Base-by-base conservation (phyloP, 2,797 vertebrate species). In the Spizella passerina region DNA sequence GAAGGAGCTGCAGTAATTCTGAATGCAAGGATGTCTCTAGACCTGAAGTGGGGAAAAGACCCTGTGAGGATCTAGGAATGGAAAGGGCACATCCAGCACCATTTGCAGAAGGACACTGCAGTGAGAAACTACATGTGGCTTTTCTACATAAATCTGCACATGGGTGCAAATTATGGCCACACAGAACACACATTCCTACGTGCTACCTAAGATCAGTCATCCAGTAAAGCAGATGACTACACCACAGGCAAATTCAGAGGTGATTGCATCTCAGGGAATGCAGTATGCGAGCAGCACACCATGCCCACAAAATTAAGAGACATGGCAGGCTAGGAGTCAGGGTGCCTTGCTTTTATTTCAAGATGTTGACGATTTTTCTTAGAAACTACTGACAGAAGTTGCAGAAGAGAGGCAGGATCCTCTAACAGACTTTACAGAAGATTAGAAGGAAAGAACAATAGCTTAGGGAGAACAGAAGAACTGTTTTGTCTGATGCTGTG, bases 371-470 rank as follows among this genome's bases (percentile, higher is more conserved):
- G 2, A 2, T 9, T 68, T 59, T 59, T 82, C 66, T 82, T 29
- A 88, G 64, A 78, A 93, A 80, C 1, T 9, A 52, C 10, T 68
- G 44, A 89, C 23, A 89, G 44, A 89, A 82, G 55, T 52, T 84
- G 59, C 70, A 63, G 66, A 86, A 71, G 65, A 75, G 61, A 81
- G 79, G 73, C 7, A 27, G 60, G 61, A 89, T 78, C 34, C 34
- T 56, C 14, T 70, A 85, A 77, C 38, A 92, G 91, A 85, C 79
- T 85, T 77, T n/a, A n/a, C 24, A 43, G 22, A 87, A 85, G 71
- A 85, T 85, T 79, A 94, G 75, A 82, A n/a, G 49, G 44, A 89
- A 94, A 75, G 71, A 92, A 84, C 81, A 93, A 92, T 70, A 68
- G 81, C 56, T 64, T 49, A 77, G 56, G 38, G 38, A 86, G 64